Conservation (phyloP, 2,113 vertebrate genomes). For the Garra rufa region DNA sequence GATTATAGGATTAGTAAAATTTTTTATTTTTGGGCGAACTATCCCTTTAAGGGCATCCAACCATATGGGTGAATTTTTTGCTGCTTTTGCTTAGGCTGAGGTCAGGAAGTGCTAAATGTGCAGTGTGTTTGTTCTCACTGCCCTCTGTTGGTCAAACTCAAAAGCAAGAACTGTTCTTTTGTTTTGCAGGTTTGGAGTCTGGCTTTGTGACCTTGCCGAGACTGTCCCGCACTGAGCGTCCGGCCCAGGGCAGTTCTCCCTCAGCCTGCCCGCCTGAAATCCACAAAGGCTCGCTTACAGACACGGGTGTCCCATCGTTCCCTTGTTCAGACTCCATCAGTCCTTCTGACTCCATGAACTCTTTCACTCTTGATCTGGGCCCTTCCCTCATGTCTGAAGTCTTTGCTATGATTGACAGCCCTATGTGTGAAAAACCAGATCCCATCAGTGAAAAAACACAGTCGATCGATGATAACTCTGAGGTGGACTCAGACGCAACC, state of each 20-base stretch:
- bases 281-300: slow-evolving; percentile 70
- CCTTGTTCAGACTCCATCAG: slow-evolving; percentile 75
- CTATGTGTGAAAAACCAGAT: slow-evolving; percentile 58
- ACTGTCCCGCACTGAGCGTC: slow-evolving; percentile 83
- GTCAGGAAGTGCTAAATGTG: background rate
- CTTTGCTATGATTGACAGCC: slow-evolving; percentile 85
- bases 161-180: background rate
- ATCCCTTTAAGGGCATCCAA: background rate
- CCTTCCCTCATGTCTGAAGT: slow-evolving; percentile 96
- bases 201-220: slow-evolving; percentile 94
- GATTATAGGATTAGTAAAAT: background rate
- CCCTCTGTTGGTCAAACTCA: slow-evolving; percentile 64
- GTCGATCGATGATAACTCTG: slow-evolving; percentile 64
- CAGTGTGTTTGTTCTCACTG: slow-evolving; percentile 33
- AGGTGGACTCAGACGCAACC: slow-evolving; percentile 68
- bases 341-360: slow-evolving; percentile 87
- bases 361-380: slow-evolving; percentile 93
- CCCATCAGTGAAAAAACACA: slow-evolving; percentile 1
- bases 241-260: slow-evolving; percentile 71
- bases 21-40: background rate
- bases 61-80: background rate
- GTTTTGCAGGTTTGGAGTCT: slow-evolving; percentile 83
- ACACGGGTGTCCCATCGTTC: slow-evolving; percentile 67
- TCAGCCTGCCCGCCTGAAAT: slow-evolving; percentile 64
- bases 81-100: background rate